Base-by-base conservation (phyloP, 2,797 vertebrate genomes). In the Takifugu ocellatus region DNA sequence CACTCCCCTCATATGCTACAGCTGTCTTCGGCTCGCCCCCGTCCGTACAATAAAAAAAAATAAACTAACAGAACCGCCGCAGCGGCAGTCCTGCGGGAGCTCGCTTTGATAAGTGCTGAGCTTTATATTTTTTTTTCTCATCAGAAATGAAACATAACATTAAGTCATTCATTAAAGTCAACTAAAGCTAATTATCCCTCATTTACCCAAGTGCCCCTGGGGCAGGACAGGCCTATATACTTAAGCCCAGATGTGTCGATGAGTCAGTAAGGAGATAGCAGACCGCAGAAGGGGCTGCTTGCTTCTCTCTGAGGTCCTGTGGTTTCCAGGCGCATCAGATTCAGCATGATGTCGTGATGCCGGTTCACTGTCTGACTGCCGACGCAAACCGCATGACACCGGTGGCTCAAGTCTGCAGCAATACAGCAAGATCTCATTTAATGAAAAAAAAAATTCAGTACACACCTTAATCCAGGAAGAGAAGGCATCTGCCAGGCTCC, bases 121-220 rank as follows among this genome's bases (percentile, higher is more conserved):
- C 83, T 89, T 91, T 87, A 82, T 87, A 85, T 88, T 1, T 21
- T 21, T 21, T 87, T 88, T 81, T 70, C 77, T 87, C 83, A 79
- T 91, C 81, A 87, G 80, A 90, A 91, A 87, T 79, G 65, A 87
- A 87, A 88, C 84, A 87, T 81, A 87, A 87, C 85, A 90, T 90
- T 91, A 87, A 88, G 74, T 79, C 86, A 91, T 89, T 91, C 90
- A 92, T 92, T 92, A 92, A 90, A 88, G 81, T 83, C 83, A 90
- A 90, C 85, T 90, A 83, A 71, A 79, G 85, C 85, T 86, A 91
- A 92, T 92, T 91, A 91, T 85, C 87, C 83, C 72, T 90, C 82
- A 88, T 88, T 91, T 87, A 67, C 61, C 80, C 78, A 50, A 80
- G 84, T 77, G 74, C 78, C 83, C 77, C 17, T 52, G 68, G 69